A percentile compares a stretch with the other conserved stretches of the same genome.
These are phyloP conservation scores for Columba livia DNA, from an alignment of 2,113 vertebrate genomes.

Conservation along the genomic window DNA sequence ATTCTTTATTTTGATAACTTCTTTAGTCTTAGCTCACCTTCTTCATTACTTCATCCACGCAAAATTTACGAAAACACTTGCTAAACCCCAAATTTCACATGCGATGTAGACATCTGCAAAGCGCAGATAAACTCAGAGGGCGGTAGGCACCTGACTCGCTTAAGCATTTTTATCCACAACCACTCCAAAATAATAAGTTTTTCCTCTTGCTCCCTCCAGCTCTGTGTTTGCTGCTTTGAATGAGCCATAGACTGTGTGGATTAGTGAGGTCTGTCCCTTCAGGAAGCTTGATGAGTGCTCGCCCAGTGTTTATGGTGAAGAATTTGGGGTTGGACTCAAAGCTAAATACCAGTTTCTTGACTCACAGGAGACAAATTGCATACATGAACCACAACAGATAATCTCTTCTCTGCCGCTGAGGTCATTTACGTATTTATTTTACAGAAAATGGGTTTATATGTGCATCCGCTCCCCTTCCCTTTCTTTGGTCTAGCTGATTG, in stretches of 20 bases:
- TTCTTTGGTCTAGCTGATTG: slow-evolving; percentile 8
- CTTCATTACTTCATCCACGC: neutral
- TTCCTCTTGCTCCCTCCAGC: slow-evolving; percentile 15
- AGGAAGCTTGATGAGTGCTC: slow-evolving; percentile 27
- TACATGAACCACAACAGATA: slow-evolving; percentile 8
- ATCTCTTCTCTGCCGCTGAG: slow-evolving; percentile 27
- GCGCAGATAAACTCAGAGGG: neutral
- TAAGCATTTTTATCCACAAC: slow-evolving; percentile 2
- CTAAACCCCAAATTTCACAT: neutral
- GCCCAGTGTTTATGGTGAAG: slow-evolving; percentile 30
- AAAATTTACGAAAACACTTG: neutral
- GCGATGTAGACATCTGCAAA: neutral
- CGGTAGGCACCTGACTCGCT: slow-evolving; percentile 30
- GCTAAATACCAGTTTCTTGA: slow-evolving; percentile 31
- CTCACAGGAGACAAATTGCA: neutral
- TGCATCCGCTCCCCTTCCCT: neutral
- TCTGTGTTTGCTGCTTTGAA: neutral
- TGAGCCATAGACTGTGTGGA: neutral
- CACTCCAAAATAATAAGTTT: slow-evolving; percentile 30
- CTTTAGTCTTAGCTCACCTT: neutral
- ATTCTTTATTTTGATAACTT: slow-evolving; percentile 15
- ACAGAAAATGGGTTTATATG: neutral
- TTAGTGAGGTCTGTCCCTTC: neutral
- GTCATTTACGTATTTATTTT: slow-evolving; percentile 30
- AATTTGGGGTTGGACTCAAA: slow-evolving; percentile 31